Evolutionary conservation across 2,888 invertebrate genomes (phyloP).

Genomic region (Drosophila ustulata): DNA sequence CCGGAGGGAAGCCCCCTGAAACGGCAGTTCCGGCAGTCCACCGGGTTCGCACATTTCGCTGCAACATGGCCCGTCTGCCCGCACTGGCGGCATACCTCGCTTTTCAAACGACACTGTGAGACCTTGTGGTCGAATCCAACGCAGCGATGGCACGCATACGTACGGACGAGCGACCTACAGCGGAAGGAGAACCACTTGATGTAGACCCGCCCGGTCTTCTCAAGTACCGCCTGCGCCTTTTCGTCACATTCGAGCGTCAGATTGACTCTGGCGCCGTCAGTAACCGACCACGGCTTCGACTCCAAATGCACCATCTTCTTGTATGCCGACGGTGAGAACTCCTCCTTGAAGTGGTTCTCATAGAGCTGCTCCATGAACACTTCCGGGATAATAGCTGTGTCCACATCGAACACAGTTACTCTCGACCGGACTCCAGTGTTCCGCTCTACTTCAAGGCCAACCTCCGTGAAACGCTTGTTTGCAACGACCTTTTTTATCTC

Average conservation of each 20-base stretch:
- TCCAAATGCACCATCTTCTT: slow-evolving; percentile 19
- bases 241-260: slow-evolving; percentile 22
- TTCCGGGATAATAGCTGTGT: too few relatives aligned
- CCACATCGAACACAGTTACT: too few relatives aligned
- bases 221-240: neutral
- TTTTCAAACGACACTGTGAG: slow-evolving; percentile 21
- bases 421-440: too few relatives aligned
- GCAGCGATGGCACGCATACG: slow-evolving; percentile 31
- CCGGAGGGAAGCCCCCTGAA: slow-evolving; percentile 29
- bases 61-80: slow-evolving; percentile 1
- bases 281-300: slow-evolving; percentile 22
- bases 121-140: slow-evolving; percentile 37
- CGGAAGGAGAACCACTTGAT: too few relatives aligned
- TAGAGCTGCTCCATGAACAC: too few relatives aligned
- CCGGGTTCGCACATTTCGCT: slow-evolving; percentile 16
- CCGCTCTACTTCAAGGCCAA: too few relatives aligned
- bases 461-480: too few relatives aligned
- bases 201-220: too few relatives aligned
- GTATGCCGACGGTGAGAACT: slow-evolving; percentile 1
- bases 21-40: slow-evolving; percentile 40
- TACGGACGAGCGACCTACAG: slow-evolving; percentile 3
- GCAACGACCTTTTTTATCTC: too few relatives aligned
- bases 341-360: slow-evolving; percentile 18
- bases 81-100: slow-evolving; percentile 16
- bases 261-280: slow-evolving; percentile 4